These are phyloP conservation scores for Drosophila murphyi DNA, from an alignment of 1,140 invertebrate genomes.

Conservation along the genomic window DNA sequence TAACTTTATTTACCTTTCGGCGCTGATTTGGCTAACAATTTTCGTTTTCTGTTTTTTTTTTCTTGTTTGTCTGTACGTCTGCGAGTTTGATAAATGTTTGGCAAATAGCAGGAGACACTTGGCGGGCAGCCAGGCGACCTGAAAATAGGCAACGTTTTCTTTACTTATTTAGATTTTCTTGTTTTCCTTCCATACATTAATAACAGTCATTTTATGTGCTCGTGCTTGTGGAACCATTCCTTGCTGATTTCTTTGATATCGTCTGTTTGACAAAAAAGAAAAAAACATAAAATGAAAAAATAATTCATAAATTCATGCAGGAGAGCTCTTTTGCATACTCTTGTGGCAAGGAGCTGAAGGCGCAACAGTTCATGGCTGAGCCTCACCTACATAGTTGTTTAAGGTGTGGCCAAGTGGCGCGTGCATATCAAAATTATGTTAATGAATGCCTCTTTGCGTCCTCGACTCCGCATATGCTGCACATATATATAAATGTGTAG, in stretches of 20 bases:
- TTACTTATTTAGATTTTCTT: constrained; percentile 20
- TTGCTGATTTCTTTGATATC: constrained; percentile 55
- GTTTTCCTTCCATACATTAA: constrained; percentile 54
- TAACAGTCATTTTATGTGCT: constrained; percentile 67
- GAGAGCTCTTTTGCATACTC: constrained; percentile 31
- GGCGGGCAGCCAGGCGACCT: constrained; percentile 62
- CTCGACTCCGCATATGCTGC: constrained; percentile 17
- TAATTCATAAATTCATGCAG: constrained; percentile 37
- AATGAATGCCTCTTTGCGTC: constrained; percentile 57
- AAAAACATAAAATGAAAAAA: constrained; percentile 12
- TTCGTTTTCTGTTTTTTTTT: constrained; percentile 11
- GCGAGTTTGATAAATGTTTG: constrained; percentile 72
- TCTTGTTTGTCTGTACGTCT: constrained; percentile 41
- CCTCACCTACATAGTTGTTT: constrained; percentile 12
- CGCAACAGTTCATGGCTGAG: constrained; percentile 5
- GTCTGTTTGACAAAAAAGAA: constrained; percentile 2
- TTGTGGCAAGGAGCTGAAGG: constrained; percentile 8
- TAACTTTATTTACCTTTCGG: constrained; percentile 75
- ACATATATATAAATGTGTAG: neutral
- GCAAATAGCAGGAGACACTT: constrained; percentile 73
- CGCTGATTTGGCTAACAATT: constrained; percentile 58
- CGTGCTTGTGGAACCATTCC: constrained; percentile 26
- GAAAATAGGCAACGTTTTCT: constrained; percentile 66
- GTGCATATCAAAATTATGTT: constrained; percentile 77
- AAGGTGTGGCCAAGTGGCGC: constrained; percentile 64